Evolutionary conservation across 64 coral and sea anemone genomes (phyloP), one percentile per base, ranked within the genome.

Genomic region (Montipora capricornis): DNA sequence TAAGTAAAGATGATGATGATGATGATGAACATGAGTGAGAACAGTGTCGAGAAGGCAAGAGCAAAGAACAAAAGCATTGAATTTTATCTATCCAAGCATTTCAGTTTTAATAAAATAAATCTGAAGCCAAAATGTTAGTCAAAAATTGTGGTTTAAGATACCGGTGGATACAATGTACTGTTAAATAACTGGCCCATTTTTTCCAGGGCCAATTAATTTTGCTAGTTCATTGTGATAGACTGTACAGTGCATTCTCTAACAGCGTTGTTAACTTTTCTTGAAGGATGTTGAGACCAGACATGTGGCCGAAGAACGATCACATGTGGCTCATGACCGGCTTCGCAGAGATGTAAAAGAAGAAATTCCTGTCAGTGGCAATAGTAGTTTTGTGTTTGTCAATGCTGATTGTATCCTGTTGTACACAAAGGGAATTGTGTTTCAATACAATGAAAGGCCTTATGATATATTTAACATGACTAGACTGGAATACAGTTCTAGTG

Each of bases 281-380:
- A 71, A 95, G 94, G 68, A 73, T 73, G 67, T 92, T 76, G 51
- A 73, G 13, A 45, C 76, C 44, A 74, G 87, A 57, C 64, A 29
- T 6, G 1, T 92, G 48, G 60, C 29, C 57, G 90, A 86, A 50
- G 77, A 49, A 45, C 50, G 55, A 15, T 62, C 76, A 49, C 14
- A 44, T 47, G n/a, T 81, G 11, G 79, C 94, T 14, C 94, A 95
- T 77, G 94, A 95, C 37, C 77, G 94, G 80, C 37, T 95, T 2
- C 70, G 90, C 17, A 47, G 94, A 50, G 83, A 80, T 62, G 66
- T 77, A 11, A 46, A 74, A 0, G 82, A 11, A 0, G 82, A 11
- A 86, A 71, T 4, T 71, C 17, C 74, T 77, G 44, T 5, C 5
- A 4, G 16, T 81, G 16, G 11, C 44, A 74, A 64, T 57, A 64